phyloP scores from a whole-genome alignment of 1,140 invertebrate genomes.

The Parapsyche elsis region DNA sequence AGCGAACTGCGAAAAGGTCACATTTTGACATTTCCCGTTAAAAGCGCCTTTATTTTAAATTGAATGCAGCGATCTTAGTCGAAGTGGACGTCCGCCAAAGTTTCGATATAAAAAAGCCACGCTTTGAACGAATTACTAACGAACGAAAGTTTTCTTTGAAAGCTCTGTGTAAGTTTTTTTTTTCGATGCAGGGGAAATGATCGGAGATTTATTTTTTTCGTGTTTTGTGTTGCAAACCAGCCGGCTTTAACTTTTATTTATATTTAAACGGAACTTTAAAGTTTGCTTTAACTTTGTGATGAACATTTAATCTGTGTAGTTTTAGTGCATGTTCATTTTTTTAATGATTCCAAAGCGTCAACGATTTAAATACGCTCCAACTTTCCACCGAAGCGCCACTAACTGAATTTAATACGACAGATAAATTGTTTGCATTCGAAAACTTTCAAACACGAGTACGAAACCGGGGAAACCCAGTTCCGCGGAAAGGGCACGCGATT shows the following conservation, averaged over 20 bases:
- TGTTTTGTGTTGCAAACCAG: too few species aligned
- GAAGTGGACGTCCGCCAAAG: too few species aligned
- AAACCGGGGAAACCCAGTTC: neutral
- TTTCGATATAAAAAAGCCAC: constrained; percentile 52
- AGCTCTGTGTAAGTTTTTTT: neutral
- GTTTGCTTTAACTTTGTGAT: too few species aligned
- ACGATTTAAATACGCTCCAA: too few species aligned
- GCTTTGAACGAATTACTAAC: constrained; percentile 52
- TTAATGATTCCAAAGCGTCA: too few species aligned
- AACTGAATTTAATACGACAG: too few species aligned
- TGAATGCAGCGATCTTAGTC: too few species aligned
- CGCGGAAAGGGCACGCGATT: neutral
- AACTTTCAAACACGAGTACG: neutral
- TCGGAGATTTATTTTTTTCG: too few species aligned
- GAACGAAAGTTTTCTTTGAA: constrained; percentile 48
- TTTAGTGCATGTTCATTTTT: too few species aligned
- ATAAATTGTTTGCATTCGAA: neutral
- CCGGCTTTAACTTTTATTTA: neutral
- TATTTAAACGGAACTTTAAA: neutral
- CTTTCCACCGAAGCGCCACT: neutral
- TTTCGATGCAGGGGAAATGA: neutral
- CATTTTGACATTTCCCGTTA: neutral
- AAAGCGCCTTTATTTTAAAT: too few species aligned
- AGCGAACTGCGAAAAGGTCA: constrained; percentile 36
- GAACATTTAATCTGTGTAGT: too few species aligned